Conservation (phyloP, 92 coral and sea anemone genomes). For the Plumapathes pennacea region DNA sequence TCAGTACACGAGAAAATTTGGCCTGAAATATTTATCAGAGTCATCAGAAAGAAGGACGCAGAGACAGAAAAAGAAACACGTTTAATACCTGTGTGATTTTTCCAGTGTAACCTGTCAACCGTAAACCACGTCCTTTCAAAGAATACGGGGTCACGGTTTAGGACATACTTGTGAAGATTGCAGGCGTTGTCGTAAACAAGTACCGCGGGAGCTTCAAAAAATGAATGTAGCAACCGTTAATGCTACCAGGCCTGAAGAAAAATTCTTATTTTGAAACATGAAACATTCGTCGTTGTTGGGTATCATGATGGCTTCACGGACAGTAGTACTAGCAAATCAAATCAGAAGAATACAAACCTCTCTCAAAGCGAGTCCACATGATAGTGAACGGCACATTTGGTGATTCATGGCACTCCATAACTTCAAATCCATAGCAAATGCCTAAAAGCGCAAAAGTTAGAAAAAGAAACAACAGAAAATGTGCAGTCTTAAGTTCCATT, state of each 20-base stretch:
- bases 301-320: too few relatives aligned
- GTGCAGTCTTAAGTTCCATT: too few relatives aligned
- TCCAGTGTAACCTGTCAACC: conserved; percentile 59
- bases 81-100: conserved; percentile 53
- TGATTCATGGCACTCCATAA: conserved; percentile 39
- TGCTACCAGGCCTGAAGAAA: too few relatives aligned
- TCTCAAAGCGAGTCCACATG: conserved; percentile 24
- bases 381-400: conserved; percentile 47
- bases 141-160: conserved; percentile 57
- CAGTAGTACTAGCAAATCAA: too few relatives aligned
- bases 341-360: too few relatives aligned
- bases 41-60: too few relatives aligned
- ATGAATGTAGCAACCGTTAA: neutral
- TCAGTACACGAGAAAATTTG: too few relatives aligned
- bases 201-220: conserved; percentile 28
- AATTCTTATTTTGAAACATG: too few relatives aligned
- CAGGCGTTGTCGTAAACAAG: conserved; percentile 66
- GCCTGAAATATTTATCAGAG: too few relatives aligned
- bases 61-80: too few relatives aligned
- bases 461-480: neutral
- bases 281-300: too few relatives aligned
- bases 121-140: conserved; percentile 41
- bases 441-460: conserved; percentile 4
- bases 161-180: conserved; percentile 45
- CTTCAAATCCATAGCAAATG: conserved; percentile 37